Conservation (phyloP, 2,113 vertebrate genomes). For the Protomyctophum bolini region DNA sequence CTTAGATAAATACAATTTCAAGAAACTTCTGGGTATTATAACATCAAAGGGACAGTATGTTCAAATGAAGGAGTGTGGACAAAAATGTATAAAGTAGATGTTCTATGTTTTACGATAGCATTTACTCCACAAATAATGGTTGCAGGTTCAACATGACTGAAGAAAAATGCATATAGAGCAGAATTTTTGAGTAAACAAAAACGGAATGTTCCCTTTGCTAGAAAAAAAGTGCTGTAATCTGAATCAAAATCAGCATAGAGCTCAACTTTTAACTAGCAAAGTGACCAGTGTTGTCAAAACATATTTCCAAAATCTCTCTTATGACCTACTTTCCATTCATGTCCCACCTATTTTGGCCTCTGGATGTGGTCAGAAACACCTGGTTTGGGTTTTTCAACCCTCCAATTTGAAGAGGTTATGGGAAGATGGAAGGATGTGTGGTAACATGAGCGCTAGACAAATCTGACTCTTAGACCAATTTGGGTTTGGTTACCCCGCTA, state of each 20-base stretch:
- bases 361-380: background rate
- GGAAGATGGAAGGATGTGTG: background rate
- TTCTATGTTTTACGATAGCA: too few relatives aligned
- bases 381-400: constrained; percentile 7
- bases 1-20: too few relatives aligned
- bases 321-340: background rate
- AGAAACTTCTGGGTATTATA: too few relatives aligned
- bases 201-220: background rate
- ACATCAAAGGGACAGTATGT: too few relatives aligned
- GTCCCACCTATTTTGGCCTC: background rate
- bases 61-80: too few relatives aligned
- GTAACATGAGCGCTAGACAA: background rate
- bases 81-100: too few relatives aligned
- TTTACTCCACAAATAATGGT: too few relatives aligned
- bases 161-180: too few relatives aligned
- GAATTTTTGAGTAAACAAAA: too few relatives aligned
- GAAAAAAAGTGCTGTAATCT: too few relatives aligned
- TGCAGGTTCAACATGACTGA: too few relatives aligned
- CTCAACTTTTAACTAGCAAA: background rate
- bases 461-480: background rate
- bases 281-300: constrained; percentile 1
- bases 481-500: background rate
- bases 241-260: too few relatives aligned
- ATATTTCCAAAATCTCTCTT: background rate
- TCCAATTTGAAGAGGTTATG: background rate